Evolutionary conservation across 2,888 invertebrate genomes (phyloP), one percentile per base, ranked within the genome.

Genomic region (Maniola hyperantus): DNA sequence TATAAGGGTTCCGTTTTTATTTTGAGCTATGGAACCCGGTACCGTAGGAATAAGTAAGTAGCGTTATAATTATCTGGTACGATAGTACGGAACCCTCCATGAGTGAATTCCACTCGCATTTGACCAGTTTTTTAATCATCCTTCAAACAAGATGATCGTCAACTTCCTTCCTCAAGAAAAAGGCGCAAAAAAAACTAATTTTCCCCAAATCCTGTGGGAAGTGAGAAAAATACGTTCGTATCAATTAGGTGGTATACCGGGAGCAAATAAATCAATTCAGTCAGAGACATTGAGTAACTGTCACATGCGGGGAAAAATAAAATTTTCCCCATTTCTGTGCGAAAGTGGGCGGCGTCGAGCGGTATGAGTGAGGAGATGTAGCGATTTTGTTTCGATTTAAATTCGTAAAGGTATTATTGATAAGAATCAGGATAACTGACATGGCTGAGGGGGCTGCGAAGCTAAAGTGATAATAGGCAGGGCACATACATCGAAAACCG

Each of bases 301-400:
- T 83, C 81, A 78, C 78, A 74, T 64, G 67, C 72, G 76, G 72
- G 69, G 72, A 76, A 70, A 82, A 82, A 81, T 79, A 82, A 81
- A 83, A 83, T 80, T 74, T 77, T 74, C 71, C 67, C 74, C 75
- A 58, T 67, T 66, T 58, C 46, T 66, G 39, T 26, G 65, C 73
- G 73, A 74, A 75, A 73, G 72, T 64, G 61, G 44, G 64, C 61
- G 51, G 50, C 18, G 36, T 61, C 26, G 51, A 39, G 34, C 48
- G 44, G 65, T 63, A 1, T 59, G 50, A 48, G 34, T 39, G 10
- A 64, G 48, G 7, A n/a, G 48, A 42, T 59, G 1, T 36, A 53
- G 50, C 15, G 42, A 60, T 60, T 50, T 6, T 18, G 15, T 6
- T 7, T 20, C 8, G 26, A 46, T 6, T 26, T 26, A 26, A 26